phyloP scores from a whole-genome alignment of 1,140 invertebrate species.

The Stenopsyche tienmushanensis region DNA sequence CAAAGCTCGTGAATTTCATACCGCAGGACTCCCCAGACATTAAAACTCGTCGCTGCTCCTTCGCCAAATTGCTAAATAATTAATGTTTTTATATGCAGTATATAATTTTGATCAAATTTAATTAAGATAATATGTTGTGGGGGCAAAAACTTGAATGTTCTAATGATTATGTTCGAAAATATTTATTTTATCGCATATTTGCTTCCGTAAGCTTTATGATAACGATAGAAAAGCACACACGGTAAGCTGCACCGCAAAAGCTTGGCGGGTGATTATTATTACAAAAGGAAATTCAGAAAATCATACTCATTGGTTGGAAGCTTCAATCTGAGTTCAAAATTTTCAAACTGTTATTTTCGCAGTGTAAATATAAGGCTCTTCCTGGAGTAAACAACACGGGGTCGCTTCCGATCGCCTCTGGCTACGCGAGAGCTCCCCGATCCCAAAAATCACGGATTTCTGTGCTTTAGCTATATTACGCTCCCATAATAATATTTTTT shows the following conservation, averaged over 20 bases:
- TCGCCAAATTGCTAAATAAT: no score
- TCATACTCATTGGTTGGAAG: neutral
- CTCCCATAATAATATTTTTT: no score
- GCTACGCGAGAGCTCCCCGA: constrained; percentile 17
- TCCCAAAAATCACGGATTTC: constrained; percentile 9
- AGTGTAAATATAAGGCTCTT: constrained; percentile 40
- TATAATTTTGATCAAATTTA: no score
- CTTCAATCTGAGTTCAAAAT: constrained; percentile 25
- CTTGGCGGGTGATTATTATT: neutral
- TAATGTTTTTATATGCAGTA: no score
- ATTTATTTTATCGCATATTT: no score
- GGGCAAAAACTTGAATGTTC: no score
- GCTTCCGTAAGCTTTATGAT: no score
- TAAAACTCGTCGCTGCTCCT: constrained; percentile 11
- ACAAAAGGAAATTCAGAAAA: constrained; percentile 15
- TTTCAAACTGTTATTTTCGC: constrained; percentile 39
- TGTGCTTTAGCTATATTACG: constrained; percentile 14
- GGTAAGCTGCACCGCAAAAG: neutral
- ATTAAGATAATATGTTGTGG: no score
- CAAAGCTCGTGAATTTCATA: constrained; percentile 12
- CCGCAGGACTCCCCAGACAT: constrained; percentile 11
- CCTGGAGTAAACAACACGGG: constrained; percentile 36
- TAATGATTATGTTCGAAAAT: no score
- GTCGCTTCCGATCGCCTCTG: constrained; percentile 31
- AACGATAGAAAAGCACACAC: no score